Evolutionary conservation across 2,888 invertebrate genomes (phyloP), one percentile per base, ranked within the genome.

Genomic region (Barypeithes pellucidus): DNA sequence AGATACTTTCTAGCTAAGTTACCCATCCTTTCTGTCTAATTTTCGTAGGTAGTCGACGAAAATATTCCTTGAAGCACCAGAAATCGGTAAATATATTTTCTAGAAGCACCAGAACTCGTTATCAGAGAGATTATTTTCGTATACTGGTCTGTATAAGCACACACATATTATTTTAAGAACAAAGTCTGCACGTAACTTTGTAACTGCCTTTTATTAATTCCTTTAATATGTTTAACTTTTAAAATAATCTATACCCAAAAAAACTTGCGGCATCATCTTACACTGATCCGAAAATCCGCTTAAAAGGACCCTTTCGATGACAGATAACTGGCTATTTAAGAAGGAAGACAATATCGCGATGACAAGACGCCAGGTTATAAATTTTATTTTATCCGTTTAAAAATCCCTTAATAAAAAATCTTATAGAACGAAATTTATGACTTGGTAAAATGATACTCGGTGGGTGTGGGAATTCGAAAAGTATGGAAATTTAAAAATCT

Each of bases 301-400:
- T 61, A 69, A 69, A 60, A 36, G 47, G 60, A 22, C 54, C 60
- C 41, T 72, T 63, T 47, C 57, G 72, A 67, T 72, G 72, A 72
- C 72, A 72, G 72, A 72, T 72, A 72, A 72, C 61, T 67, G 63
- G 67, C 45, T 57, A 65, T 63, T 75, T 75, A 67, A 50, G 66
- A 63, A 73, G 59, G 77, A 74, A 76, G 75, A 77, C 75, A 76
- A 76, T 76, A 75, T 71, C 74, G 68, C 52, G 70, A 50, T 73
- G 76, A 76, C 72, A 75, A 61, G 36, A 73, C 73, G 47, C 45
- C 61, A 70, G 63, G 77, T 66, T 65, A 76, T 77, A 76, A 75
- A 77, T 76, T 75, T 70, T 75, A 62, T 66, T 77, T 76, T 71
- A 67, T 67, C 62, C 67, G 52, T 67, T 72, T 72, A 61, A 66